Base-by-base conservation (phyloP, 2,797 vertebrate genomes). In the Cephalopachus bancanus region DNA sequence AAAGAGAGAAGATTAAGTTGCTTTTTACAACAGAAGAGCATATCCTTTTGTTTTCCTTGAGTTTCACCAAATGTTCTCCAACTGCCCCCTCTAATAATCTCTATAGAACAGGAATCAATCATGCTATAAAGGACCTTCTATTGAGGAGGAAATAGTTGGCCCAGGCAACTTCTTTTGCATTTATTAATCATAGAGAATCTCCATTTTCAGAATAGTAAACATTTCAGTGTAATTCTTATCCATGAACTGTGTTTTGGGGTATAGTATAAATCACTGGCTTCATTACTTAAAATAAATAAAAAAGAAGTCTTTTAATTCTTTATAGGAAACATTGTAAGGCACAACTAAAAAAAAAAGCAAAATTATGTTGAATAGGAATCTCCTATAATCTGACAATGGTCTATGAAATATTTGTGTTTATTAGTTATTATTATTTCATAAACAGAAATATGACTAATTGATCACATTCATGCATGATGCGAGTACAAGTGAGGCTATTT, bases 371-470 rank as follows among this genome's bases (percentile, higher is more conserved):
- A 95, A 78, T 74, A 81, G 28, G 30, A 93, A 15, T 89, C 37
- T 62, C 71, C 53, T 87, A 1, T 19, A 75, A 78, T 67, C 24
- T 57, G 33, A 83, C 59, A 69, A 87, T 33, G 22, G 11, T 67
- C 10, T 74, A 49, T 37, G 7, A 17, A 64, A 64, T 87, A 78
- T 26, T 91, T 84, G 11, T 37, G 76, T 65, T 94, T 87, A 71
- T 15, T 60, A 81, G 15, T 80, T 37, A 84, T 72, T 94, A 62
- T 71, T 90, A 92, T 88, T 84, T 96, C 28, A 89, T n/a, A 89
- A 89, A 71, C 51, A 72, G 60, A 55, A 10, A 97, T n/a, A 55
- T 92, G 71, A 95, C 74, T 79, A 84, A 49, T 51, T 84, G 49
- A 17, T 62, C 49, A 84, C 10, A 86, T 26, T 59, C 15, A 67